Percentiles rank a stretch among this genome's conserved stretches.
These are phyloP conservation scores for Lasioglossum baleicum DNA, from an alignment of 1,140 invertebrate species.

Conservation along the genomic window DNA sequence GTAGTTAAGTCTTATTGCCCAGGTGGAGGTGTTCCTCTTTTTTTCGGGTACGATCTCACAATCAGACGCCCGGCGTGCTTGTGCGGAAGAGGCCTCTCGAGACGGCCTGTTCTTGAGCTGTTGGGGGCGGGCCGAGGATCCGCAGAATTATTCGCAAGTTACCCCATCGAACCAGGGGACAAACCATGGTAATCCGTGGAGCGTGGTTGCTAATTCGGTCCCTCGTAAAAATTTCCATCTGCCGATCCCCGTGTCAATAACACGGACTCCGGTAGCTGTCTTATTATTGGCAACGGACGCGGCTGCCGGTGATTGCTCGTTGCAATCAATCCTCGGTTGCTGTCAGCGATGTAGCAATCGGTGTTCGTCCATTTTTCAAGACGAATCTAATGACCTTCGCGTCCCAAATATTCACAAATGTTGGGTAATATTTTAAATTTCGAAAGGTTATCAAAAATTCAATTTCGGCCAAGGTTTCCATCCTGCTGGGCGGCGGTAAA, in stretches of 20 bases:
- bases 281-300: neutral
- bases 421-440: too few species aligned
- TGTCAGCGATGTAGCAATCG: neutral
- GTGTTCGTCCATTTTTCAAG: too few species aligned
- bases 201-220: neutral
- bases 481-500: too few species aligned
- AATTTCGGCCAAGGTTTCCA: too few species aligned
- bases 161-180: slow-evolving; percentile 1
- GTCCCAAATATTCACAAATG: too few species aligned
- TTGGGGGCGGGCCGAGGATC: slow-evolving; percentile 40
- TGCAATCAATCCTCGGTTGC: neutral
- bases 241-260: neutral
- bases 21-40: slow-evolving; percentile 25
- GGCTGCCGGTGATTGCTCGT: neutral
- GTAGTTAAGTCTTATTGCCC: slow-evolving; percentile 47
- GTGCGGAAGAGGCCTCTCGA: slow-evolving; percentile 46
- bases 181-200: neutral
- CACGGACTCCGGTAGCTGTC: neutral
- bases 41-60: slow-evolving; percentile 38
- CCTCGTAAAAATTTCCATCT: neutral
- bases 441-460: too few species aligned
- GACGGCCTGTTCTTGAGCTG: slow-evolving; percentile 45
- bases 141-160: slow-evolving; percentile 52
- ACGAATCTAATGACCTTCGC: too few species aligned
- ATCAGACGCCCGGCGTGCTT: slow-evolving; percentile 24